Evolutionary conservation across 2,888 invertebrate genomes (phyloP).

Genomic region (Machimus atricapillus): DNA sequence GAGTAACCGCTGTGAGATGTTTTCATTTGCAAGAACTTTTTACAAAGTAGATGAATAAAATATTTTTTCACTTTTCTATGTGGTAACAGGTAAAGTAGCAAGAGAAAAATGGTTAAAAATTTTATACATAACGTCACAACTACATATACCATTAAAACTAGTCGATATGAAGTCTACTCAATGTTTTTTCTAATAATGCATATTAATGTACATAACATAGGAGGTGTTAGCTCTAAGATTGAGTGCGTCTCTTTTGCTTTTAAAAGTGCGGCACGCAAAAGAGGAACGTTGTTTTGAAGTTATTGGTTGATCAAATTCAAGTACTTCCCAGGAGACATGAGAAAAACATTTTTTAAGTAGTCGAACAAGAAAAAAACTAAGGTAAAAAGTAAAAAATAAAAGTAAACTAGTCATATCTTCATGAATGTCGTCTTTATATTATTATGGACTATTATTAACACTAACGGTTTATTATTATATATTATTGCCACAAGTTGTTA

Average conservation of each 20-base stretch:
- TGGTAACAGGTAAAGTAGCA: not conserved
- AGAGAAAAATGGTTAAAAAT: not conserved
- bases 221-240: not conserved
- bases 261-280: not conserved
- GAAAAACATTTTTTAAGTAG: slow-evolving; percentile 15
- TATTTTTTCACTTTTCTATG: slow-evolving; percentile 42
- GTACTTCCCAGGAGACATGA: slow-evolving; percentile 16
- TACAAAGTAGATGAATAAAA: slow-evolving; percentile 20
- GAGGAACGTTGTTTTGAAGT: slow-evolving; percentile 14
- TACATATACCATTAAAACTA: slow-evolving; percentile 16
- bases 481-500: slow-evolving; percentile 40
- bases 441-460: slow-evolving; percentile 11
- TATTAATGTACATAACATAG: slow-evolving; percentile 1
- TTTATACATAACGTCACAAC: slow-evolving; percentile 13
- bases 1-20: not conserved
- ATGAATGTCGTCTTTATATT: slow-evolving; percentile 42
- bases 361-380: not conserved
- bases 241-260: not conserved
- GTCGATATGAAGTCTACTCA: slow-evolving; percentile 27
- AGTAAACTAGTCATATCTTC: slow-evolving; percentile 38
- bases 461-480: slow-evolving; percentile 32
- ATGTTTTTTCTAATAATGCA: slow-evolving; percentile 9
- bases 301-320: slow-evolving; percentile 22
- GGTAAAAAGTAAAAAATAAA: not conserved
- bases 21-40: slow-evolving; percentile 16